Evolutionary conservation across 2,113 vertebrate species (phyloP).

Genomic region (Jacana jacana): DNA sequence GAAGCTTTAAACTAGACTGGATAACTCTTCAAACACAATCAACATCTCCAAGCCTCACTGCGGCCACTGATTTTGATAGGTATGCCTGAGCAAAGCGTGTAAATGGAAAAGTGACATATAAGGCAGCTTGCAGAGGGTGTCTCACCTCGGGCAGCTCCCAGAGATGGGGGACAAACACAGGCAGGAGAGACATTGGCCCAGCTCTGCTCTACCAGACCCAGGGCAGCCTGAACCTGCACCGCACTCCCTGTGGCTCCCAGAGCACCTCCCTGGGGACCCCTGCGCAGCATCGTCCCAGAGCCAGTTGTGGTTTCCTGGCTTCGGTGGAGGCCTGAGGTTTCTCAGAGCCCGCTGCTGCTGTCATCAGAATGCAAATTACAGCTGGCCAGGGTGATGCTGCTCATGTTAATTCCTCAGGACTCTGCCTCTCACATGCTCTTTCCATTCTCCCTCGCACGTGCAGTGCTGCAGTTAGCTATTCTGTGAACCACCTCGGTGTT

Average conservation of each 20-base stretch:
- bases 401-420: background rate
- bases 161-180: fast-evolving
- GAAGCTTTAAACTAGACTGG: background rate
- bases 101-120: background rate
- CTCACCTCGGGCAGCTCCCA: background rate
- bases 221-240: fast-evolving
- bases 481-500: background rate
- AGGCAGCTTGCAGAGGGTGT: background rate
- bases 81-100: background rate
- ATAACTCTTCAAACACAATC: background rate
- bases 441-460: background rate
- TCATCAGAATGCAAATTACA: background rate
- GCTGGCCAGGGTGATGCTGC: background rate
- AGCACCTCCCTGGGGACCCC: background rate
- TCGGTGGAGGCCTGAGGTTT: background rate
- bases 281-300: fast-evolving
- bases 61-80: background rate
- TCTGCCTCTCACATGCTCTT: background rate
- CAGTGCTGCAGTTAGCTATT: background rate
- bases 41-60: no score
- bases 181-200: no score
- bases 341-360: background rate
- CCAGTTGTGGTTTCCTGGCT: fast-evolving
- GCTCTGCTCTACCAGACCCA: background rate
- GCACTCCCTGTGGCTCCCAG: fast-evolving